A percentile compares a stretch with the other conserved stretches of the same genome.
Evolutionary conservation across 2,797 vertebrate species (phyloP).

Genomic region (Rhadinocentrus ornatus): DNA sequence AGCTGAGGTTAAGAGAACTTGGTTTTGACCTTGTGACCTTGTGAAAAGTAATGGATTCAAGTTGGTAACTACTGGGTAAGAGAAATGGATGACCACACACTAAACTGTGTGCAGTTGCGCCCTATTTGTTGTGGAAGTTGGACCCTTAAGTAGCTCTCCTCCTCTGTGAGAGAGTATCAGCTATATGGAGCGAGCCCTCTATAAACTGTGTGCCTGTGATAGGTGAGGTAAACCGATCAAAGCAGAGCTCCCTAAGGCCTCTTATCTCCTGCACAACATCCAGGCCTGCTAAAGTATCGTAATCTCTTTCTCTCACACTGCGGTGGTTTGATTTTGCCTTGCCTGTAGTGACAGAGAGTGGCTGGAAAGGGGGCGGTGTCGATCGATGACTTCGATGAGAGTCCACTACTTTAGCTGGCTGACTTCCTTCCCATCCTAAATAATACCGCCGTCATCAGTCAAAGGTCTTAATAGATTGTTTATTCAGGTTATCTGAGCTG

Average conservation of each 20-base stretch:
- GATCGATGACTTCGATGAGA: conserved; percentile 65
- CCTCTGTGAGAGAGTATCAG: conserved; percentile 53
- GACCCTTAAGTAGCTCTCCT: conserved; percentile 9
- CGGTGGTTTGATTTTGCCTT: conserved; percentile 44
- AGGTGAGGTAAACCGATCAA: conserved; percentile 75
- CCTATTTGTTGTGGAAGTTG: conserved; percentile 40
- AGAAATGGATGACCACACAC: conserved; percentile 48
- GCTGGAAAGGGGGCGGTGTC: conserved; percentile 37
- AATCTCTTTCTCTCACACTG: conserved; percentile 67
- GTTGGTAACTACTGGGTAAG: conserved; percentile 40
- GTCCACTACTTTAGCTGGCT: conserved; percentile 56
- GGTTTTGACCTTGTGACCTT: conserved; percentile 52
- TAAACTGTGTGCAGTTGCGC: conserved; percentile 12
- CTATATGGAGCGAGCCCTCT: conserved; percentile 47
- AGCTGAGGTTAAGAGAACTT: conserved; percentile 13
- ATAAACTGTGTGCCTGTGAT: conserved; percentile 70
- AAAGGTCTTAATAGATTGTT: conserved; percentile 37
- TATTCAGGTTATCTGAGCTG: conserved; percentile 22
- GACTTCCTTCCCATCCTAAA: conserved; percentile 44
- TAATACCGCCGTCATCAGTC: conserved; percentile 36
- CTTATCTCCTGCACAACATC: conserved; percentile 73
- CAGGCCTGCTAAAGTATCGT: conserved; percentile 64
- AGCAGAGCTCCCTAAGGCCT: conserved; percentile 69
- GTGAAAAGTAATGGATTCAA: conserved; percentile 30
- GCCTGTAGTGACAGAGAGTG: conserved; percentile 34